Evolutionary conservation across 2,797 vertebrate species (phyloP), one percentile per base, ranked within the genome.

Genomic region (Lagorchestes hirsutus): DNA sequence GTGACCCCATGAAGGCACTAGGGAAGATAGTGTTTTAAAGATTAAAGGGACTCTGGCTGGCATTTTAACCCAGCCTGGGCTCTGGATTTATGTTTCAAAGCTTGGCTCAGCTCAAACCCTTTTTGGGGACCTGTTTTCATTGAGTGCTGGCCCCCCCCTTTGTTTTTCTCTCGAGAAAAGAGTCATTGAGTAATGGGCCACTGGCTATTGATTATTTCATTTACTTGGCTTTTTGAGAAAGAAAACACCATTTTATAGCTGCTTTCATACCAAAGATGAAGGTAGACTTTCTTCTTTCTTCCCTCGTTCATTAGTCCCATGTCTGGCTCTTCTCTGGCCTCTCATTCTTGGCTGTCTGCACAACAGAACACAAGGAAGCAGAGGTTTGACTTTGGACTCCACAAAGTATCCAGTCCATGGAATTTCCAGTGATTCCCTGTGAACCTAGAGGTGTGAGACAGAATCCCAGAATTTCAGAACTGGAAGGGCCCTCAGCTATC

Each of bases 31-130:
- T 46, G 92, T 96, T 97, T 96, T 46, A 13, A 92, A 91, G 46
- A 96, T 97, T 97, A 94, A 95, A 97, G 96, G 55, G 96, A 95
- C 46, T 96, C 55, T 93, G 55, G 92, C 74, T 96, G 91, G 82
- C 34, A 93, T 74, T 97, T 97, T 96, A 52, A 93, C 59, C 52
- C 96, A 28, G 4, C 93, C n/a, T 3, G 0, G 90, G 95, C 34
- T 56, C 22, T 93, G 91, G 91, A 91, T 97, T 90, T 67, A 93
- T 95, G 92, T 98, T 97, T 98, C 97, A 96, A 97, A 97, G 97
- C 74, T 93, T 0, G 14, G 50, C 97, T 40, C 18, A 93, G 62
- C 92, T 94, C 92, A 93, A 74, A 28, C 40, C n/a, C 27, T 54
- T 40, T 93, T 57, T n/a, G 1, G 11, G 22, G 18, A 2, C n/a